Conservation (phyloP, 2,113 vertebrate species). For the Coracopsis vasa region DNA sequence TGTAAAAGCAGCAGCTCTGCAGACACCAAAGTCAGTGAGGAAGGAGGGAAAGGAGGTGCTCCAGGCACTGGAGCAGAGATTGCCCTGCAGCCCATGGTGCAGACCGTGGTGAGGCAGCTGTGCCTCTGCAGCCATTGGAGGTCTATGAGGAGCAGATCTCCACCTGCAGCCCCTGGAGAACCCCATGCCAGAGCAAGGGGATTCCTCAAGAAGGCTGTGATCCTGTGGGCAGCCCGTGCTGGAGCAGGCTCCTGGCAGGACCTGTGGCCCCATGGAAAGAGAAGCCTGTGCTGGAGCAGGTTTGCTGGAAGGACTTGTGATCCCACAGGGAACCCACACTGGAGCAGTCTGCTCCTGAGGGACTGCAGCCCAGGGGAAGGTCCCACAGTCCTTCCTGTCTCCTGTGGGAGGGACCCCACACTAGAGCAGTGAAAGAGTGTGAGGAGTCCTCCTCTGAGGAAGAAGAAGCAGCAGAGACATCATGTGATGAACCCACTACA, state of each 20-base stretch:
- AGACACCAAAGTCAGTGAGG: not conserved
- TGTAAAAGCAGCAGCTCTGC: not conserved
- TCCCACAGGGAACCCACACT: not conserved
- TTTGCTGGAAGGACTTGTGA: not conserved
- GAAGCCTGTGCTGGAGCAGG: not conserved
- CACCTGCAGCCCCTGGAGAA: not conserved
- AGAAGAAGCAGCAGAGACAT: not conserved
- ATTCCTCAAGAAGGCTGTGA: not conserved
- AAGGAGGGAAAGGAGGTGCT: not conserved
- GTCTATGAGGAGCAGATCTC: not conserved
- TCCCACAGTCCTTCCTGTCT: not conserved
- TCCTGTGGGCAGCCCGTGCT: not conserved
- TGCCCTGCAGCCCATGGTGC: not conserved
- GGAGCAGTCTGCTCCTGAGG: not conserved
- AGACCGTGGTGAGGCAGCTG: not conserved
- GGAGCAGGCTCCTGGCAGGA: not conserved
- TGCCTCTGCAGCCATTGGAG: not conserved
- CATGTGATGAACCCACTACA: accelerated
- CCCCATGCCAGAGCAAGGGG: not conserved
- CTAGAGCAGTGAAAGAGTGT: not conserved
- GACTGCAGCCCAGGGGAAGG: not conserved
- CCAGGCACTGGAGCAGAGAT: not conserved
- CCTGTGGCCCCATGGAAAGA: not conserved
- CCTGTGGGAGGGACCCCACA: not conserved
- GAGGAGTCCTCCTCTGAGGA: not conserved